These are phyloP conservation scores for Atherinosoma microstoma DNA, from an alignment of 2,797 vertebrate genomes.

Conservation along the genomic window DNA sequence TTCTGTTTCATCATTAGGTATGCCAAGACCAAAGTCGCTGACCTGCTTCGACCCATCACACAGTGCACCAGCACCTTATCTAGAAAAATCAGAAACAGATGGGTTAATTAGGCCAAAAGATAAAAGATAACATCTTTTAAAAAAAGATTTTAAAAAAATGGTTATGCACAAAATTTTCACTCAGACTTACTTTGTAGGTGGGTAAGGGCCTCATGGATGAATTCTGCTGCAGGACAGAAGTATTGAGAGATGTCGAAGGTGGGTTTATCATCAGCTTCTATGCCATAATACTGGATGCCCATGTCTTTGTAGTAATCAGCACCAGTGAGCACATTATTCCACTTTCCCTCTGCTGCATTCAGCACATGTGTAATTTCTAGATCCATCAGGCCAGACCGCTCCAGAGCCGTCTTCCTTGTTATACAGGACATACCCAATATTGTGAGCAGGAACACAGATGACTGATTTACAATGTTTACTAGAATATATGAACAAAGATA, in stretches of 20 bases:
- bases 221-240: slow-evolving; percentile 88
- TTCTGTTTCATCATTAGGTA: slow-evolving; percentile 91
- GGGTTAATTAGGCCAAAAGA: slow-evolving; percentile 1
- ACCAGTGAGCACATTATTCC: slow-evolving; percentile 91
- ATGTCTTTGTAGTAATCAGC: slow-evolving; percentile 87
- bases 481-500: neutral
- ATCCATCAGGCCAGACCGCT: slow-evolving; percentile 86
- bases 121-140: neutral
- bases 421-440: slow-evolving; percentile 19
- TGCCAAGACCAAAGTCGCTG: slow-evolving; percentile 89
- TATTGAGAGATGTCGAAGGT: slow-evolving; percentile 90
- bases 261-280: slow-evolving; percentile 92
- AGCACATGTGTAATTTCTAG: slow-evolving; percentile 92
- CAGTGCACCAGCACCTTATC: slow-evolving; percentile 95
- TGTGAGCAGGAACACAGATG: slow-evolving; percentile 3
- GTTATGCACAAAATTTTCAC: neutral
- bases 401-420: slow-evolving; percentile 89
- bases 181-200: slow-evolving; percentile 86
- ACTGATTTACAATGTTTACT: neutral
- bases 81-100: slow-evolving; percentile 57
- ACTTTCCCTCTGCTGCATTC: slow-evolving; percentile 90
- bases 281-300: slow-evolving; percentile 87
- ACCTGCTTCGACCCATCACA: slow-evolving; percentile 94
- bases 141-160: no score
- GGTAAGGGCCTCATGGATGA: slow-evolving; percentile 87